Evolutionary conservation across 2,888 invertebrate species (phyloP).

Genomic region (Peribatodes rhomboidaria): DNA sequence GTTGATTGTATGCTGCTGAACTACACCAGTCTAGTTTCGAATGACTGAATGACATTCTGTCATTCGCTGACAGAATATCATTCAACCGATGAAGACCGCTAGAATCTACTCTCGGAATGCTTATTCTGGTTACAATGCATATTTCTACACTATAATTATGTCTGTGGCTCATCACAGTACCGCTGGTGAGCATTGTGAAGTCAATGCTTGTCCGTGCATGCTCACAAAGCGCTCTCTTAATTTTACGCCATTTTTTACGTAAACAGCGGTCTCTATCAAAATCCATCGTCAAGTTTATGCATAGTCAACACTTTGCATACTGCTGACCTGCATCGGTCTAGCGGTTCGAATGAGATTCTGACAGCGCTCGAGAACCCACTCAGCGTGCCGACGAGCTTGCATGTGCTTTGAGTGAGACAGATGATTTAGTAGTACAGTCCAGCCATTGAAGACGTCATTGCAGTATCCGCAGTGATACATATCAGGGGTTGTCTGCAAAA

Average conservation of each 20-base stretch:
- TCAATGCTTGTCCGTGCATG: neutral
- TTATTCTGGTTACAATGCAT: too few relatives aligned
- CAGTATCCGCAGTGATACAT: slow-evolving; percentile 44
- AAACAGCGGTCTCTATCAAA: neutral
- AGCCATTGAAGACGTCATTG: slow-evolving; percentile 7
- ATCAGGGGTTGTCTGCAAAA: slow-evolving; percentile 26
- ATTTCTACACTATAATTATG: too few relatives aligned
- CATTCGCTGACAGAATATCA: too few relatives aligned
- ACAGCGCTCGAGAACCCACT: slow-evolving; percentile 34
- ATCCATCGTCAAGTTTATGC: neutral
- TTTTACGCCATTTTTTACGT: too few relatives aligned
- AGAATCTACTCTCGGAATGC: too few relatives aligned
- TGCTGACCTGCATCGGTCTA: slow-evolving; percentile 27
- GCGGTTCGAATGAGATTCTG: slow-evolving; percentile 2
- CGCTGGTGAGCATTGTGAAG: too few relatives aligned
- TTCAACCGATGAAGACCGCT: too few relatives aligned
- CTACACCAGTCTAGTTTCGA: too few relatives aligned
- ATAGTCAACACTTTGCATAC: slow-evolving; percentile 24
- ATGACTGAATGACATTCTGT: too few relatives aligned
- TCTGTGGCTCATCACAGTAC: too few relatives aligned
- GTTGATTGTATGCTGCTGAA: too few relatives aligned
- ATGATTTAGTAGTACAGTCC: slow-evolving; percentile 15
- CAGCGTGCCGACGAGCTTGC: slow-evolving; percentile 21
- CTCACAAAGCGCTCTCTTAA: too few relatives aligned
- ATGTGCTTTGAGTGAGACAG: slow-evolving; percentile 9